These are phyloP conservation scores for Parauchenoglanis punctatus DNA, from an alignment of 2,797 vertebrate species.

Conservation along the genomic window DNA sequence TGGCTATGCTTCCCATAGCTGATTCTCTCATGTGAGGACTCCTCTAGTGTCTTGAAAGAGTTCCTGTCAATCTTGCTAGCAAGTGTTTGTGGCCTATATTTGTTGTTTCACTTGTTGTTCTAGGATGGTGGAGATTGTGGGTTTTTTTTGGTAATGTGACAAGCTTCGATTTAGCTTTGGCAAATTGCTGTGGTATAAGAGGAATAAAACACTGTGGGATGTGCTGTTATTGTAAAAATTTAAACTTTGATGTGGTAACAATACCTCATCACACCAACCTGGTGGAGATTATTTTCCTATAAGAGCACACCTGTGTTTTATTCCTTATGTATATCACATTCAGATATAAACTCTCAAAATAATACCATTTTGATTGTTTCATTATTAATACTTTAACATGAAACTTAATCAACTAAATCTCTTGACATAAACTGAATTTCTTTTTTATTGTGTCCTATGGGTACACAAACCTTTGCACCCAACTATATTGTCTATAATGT, in stretches of 20 bases:
- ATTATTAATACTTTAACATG: not conserved
- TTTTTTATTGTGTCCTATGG: not conserved
- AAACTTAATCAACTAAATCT: not conserved
- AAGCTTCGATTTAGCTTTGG: too few relatives aligned
- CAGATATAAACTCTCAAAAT: not conserved
- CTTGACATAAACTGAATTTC: not conserved
- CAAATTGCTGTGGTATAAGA: not conserved
- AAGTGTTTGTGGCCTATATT: not conserved
- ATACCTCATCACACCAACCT: not conserved
- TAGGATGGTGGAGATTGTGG: not conserved
- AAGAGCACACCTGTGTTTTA: not conserved
- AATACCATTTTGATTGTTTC: not conserved
- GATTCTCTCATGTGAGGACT: not conserved
- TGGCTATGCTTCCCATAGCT: not conserved
- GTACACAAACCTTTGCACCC: not conserved
- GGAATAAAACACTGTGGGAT: not conserved
- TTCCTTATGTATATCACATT: not conserved
- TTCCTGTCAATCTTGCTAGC: not conserved
- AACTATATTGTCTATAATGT: not conserved
- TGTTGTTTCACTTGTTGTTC: not conserved
- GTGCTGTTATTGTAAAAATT: not conserved
- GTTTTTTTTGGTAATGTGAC: not conserved
- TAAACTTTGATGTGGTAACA: not conserved
- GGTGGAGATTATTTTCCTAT: not conserved
- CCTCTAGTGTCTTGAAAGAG: not conserved